Base-by-base conservation (phyloP, 2,113 vertebrate genomes). In the Osmerus eperlanus region DNA sequence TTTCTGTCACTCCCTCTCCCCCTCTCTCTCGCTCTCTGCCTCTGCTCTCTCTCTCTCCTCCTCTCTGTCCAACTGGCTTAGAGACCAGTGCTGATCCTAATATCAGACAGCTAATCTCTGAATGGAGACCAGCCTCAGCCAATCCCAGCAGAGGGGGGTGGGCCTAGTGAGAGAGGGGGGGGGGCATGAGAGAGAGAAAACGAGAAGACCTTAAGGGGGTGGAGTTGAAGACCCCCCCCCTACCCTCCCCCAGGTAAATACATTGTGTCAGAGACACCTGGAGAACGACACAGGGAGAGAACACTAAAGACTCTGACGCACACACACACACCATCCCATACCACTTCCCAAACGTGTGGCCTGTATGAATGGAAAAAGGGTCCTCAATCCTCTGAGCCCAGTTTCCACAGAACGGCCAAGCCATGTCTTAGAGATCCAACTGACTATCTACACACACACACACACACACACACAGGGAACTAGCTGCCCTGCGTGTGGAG, bases 51-150 rank as follows among this genome's bases (percentile, higher is more conserved):
- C 78, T 75, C 47, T 71, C 65, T 3, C 62, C 0, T 69, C 65
- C 2, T 58, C 18, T 84, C 73, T 18, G 41, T 77, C 78, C 69
- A 75, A 85, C 83, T 85, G 81, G 61, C 3, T 52, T 14, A 65
- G 70, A 0, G 23, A 75, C 74, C 74, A 84, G 82, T 82, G 81
- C 82, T 85, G 85, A 84, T 75, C 72, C 87, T 84, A 82, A 81
- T 89, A 88, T 88, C 78, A 75, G 73, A 75, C 71, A 21, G 60
- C 66, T 88, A 88, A 91, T 80, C 85, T 87, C 78, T 63, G 81
- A 90, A 81, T 4, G 56, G 88, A 92, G 89, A 89, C 72, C 51
- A 41, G 21, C 68, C 82, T 85, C 69, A 81, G 83, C 91, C 93
- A 93, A 91, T 91, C 85, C 41, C 2, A 61, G 75, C n/a, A 0